phyloP scores from a whole-genome alignment of 2,797 vertebrate species.

The Phyllotis vaccarum region DNA sequence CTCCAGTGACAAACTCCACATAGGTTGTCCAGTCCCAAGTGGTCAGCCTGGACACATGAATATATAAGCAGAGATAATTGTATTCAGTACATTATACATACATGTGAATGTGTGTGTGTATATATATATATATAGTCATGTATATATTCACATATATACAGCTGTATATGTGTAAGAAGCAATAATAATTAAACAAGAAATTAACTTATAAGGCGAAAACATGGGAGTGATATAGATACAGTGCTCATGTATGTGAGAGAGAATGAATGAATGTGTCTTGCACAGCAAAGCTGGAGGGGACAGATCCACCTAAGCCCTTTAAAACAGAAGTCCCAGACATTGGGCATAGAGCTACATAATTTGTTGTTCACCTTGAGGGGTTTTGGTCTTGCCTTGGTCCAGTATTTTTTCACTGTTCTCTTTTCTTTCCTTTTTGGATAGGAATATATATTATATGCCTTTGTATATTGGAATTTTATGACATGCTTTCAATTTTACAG shows the following conservation, averaged over 20 bases:
- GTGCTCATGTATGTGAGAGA: background rate
- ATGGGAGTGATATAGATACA: too few relatives aligned
- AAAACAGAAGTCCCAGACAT: background rate
- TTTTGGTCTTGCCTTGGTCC: background rate
- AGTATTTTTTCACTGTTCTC: background rate
- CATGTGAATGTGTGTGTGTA: background rate
- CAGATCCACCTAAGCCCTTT: background rate
- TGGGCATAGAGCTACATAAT: background rate
- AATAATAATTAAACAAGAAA: background rate
- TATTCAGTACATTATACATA: background rate
- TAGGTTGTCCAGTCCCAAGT: background rate
- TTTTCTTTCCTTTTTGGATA: background rate
- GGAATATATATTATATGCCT: background rate
- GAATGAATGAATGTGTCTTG: background rate
- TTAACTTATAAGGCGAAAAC: background rate
- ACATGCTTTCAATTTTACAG: background rate
- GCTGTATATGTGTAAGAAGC: background rate
- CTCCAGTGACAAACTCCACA: background rate
- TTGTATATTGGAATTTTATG: background rate
- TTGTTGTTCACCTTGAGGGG: background rate
- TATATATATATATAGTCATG: background rate
- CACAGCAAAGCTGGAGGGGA: background rate
- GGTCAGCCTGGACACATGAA: background rate
- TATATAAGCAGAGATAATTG: background rate
- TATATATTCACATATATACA: background rate